Percentiles rank a stretch among this genome's conserved stretches.
Evolutionary conservation across 2,113 vertebrate genomes (phyloP).

Genomic region (Melanostigma gelatinosum): DNA sequence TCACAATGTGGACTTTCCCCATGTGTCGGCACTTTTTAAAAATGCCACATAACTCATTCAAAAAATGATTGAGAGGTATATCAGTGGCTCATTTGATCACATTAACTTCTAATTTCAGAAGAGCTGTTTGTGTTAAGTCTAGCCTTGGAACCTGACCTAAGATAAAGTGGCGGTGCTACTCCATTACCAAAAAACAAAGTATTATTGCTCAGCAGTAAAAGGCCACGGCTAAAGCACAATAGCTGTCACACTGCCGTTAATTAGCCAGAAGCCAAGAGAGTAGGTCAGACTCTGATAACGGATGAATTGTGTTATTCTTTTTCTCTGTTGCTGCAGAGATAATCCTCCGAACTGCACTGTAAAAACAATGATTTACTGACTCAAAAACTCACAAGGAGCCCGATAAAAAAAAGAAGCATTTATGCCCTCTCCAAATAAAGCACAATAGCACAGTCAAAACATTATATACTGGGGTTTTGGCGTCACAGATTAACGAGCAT

Average conservation of each 20-base stretch:
- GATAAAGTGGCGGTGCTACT: constrained; percentile 35
- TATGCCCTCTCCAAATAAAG: constrained; percentile 55
- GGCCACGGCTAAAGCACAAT: constrained; percentile 49
- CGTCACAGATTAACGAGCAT: constrained; percentile 59
- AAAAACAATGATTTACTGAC: constrained; percentile 66
- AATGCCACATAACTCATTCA: constrained; percentile 12
- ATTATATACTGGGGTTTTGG: constrained; percentile 44
- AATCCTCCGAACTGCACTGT: constrained; percentile 48
- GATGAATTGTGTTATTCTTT: constrained; percentile 63
- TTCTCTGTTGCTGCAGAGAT: constrained; percentile 50
- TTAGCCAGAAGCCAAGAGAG: constrained; percentile 61
- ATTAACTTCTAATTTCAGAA: constrained; percentile 17
- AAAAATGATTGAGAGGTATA: constrained; percentile 1
- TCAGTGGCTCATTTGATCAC: constrained; percentile 4
- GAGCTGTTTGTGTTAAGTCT: constrained; percentile 45
- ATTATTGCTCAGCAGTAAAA: constrained; percentile 44
- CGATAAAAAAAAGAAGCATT: constrained; percentile 38
- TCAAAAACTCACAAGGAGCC: constrained; percentile 46
- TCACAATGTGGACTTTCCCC: constrained; percentile 13
- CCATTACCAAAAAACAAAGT: constrained; percentile 36
- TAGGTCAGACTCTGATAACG: constrained; percentile 67
- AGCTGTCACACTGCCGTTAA: constrained; percentile 64
- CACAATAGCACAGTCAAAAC: constrained; percentile 64
- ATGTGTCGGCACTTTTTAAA: constrained; percentile 23
- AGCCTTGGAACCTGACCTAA: constrained; percentile 3